These are phyloP conservation scores for Stenodera caucasica DNA, from an alignment of 2,888 invertebrate genomes.

Conservation along the genomic window DNA sequence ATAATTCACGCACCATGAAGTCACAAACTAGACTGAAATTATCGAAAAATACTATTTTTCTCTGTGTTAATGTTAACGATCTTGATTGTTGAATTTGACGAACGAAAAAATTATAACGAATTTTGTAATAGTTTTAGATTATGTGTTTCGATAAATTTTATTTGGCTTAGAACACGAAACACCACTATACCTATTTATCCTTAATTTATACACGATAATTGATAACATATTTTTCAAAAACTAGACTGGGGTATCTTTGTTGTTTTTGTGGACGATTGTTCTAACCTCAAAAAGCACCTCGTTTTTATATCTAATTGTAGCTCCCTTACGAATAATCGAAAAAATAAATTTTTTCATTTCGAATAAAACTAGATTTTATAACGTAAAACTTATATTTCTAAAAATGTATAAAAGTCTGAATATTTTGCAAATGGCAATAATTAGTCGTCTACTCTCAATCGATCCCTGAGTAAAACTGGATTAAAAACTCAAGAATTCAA, in stretches of 20 bases:
- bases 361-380: not conserved
- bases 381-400: not conserved
- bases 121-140: not conserved
- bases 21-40: not conserved
- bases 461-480: not conserved
- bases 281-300: not conserved
- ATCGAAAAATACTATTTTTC: not conserved
- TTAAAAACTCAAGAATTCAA: no score
- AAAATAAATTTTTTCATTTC: no score
- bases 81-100: not conserved
- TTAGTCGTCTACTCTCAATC: not conserved
- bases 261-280: not conserved
- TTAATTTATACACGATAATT: not conserved
- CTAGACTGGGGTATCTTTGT: not conserved
- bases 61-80: not conserved
- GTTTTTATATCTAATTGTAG: not conserved
- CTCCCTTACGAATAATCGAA: no score
- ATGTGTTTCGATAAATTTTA: not conserved
- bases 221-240: not conserved
- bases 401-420: not conserved
- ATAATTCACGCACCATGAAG: not conserved
- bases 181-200: not conserved
- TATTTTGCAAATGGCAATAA: no score
- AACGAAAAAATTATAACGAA: not conserved
- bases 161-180: not conserved